phyloP scores from a whole-genome alignment of 2,113 vertebrate species.

The Eulemur rufifrons region DNA sequence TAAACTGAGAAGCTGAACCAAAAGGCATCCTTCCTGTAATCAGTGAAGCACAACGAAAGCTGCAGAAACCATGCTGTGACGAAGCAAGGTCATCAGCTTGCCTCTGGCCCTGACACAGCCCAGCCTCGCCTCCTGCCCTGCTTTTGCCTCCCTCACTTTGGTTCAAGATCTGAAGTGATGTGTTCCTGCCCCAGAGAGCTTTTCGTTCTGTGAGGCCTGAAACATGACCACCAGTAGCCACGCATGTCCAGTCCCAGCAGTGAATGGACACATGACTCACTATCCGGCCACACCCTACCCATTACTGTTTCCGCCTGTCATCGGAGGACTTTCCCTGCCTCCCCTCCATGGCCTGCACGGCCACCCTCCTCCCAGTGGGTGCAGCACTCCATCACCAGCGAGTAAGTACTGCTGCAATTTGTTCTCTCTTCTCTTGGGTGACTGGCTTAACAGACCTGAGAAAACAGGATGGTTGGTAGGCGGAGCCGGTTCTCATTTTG shows the following conservation, averaged over 20 bases:
- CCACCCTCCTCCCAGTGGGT: constrained; percentile 89
- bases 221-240: constrained; percentile 92
- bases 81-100: constrained; percentile 44
- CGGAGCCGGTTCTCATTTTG: background rate
- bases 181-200: background rate
- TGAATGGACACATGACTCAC: constrained; percentile 94
- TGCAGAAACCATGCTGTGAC: constrained; percentile 48
- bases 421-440: background rate
- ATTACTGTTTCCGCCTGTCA: constrained; percentile 93
- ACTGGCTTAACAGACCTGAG: background rate
- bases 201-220: constrained; percentile 78
- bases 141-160: background rate
- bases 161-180: constrained; percentile 77
- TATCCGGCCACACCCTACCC: constrained; percentile 91
- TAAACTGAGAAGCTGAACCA: background rate
- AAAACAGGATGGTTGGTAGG: background rate
- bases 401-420: constrained; percentile 86
- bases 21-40: background rate
- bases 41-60: constrained; percentile 57
- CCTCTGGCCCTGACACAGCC: background rate
- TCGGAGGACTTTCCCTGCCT: constrained; percentile 91
- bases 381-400: constrained; percentile 92
- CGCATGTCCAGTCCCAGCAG: constrained; percentile 88
- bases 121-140: background rate
- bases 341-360: constrained; percentile 89